Evolutionary conservation across 1,140 invertebrate genomes (phyloP), one percentile per base, ranked within the genome.

Genomic region (Ceratosolen solmsi): DNA sequence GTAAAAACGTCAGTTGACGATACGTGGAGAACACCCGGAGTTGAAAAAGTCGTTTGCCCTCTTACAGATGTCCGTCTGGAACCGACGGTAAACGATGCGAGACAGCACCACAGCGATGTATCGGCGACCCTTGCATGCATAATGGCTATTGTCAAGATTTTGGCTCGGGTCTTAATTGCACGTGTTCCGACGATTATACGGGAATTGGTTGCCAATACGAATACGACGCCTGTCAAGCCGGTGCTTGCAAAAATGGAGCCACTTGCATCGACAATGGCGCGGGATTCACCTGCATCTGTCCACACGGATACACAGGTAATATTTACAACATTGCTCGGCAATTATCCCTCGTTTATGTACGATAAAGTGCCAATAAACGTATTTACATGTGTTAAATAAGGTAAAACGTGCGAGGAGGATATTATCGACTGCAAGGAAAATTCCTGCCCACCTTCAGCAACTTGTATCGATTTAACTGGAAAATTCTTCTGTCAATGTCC

Each of bases 51-150:
- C 41, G 41, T 13, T 8, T n/a, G 7, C 41, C 41, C 17, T 65
- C 20, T 36, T 72, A 30, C 15, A 94, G 95, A n/a, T 98, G 97
- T 87, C 97, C 97, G 63, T 97, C 96, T 80, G 97, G 97, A 86
- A 98, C 97, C 3, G 97, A 98, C 88, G 97, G 97, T 20, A 98
- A 98, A 92, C 95, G 97, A 87, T 99, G 98, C 89, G 97, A 99
- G 91, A 98, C 96, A 0, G 97, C 98, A 0, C 98, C 98, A 27
- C 97, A 99, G 91, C 93, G 98, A 74, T 99, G 98, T 87, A 97
- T 99, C 83, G 98, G 98, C 2, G 96, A 97, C 87, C 98, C 98
- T 11, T 99, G 98, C 88, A 98, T 98, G 96, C 97, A 99, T 86
- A 96, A 96, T 65, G 98, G 98, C 72, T 95, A 95, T 87, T 98